A percentile compares a stretch with the other conserved stretches of the same genome.
Conservation (phyloP, 2,888 invertebrate genomes). For the Notodonta ziczac region DNA sequence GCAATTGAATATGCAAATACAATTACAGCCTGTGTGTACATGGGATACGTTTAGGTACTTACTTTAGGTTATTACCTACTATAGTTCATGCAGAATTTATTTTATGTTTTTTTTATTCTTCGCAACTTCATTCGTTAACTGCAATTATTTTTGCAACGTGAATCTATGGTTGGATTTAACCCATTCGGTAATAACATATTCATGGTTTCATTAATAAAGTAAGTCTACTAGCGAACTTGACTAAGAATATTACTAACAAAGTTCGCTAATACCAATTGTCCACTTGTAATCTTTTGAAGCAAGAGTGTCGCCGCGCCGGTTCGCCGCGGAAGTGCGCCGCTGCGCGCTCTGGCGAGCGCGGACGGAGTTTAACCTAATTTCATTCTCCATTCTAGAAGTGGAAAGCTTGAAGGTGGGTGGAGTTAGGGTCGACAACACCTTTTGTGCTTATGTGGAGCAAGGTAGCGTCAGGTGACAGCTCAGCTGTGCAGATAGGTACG, state of each 20-base stretch:
- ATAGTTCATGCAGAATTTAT: too few relatives aligned
- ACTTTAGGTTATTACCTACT: not conserved
- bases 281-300: slow-evolving; percentile 41
- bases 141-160: too few relatives aligned
- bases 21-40: slow-evolving; percentile 1
- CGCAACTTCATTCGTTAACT: too few relatives aligned
- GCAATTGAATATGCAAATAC: slow-evolving; percentile 5
- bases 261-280: slow-evolving; percentile 38
- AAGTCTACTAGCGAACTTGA: not conserved
- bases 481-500: not conserved
- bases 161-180: too few relatives aligned
- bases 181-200: too few relatives aligned
- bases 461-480: not conserved
- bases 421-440: not conserved
- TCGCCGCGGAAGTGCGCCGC: slow-evolving; percentile 26
- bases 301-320: slow-evolving; percentile 20
- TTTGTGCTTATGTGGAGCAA: slow-evolving; percentile 2
- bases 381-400: slow-evolving; percentile 43
- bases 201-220: too few relatives aligned
- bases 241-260: slow-evolving; percentile 26
- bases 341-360: slow-evolving; percentile 35
- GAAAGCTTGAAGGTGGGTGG: slow-evolving; percentile 34
- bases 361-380: slow-evolving; percentile 70
- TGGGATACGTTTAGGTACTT: not conserved
- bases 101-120: too few relatives aligned